Base-by-base conservation (phyloP, 1,140 invertebrate species). In the Bombus waltoni region DNA sequence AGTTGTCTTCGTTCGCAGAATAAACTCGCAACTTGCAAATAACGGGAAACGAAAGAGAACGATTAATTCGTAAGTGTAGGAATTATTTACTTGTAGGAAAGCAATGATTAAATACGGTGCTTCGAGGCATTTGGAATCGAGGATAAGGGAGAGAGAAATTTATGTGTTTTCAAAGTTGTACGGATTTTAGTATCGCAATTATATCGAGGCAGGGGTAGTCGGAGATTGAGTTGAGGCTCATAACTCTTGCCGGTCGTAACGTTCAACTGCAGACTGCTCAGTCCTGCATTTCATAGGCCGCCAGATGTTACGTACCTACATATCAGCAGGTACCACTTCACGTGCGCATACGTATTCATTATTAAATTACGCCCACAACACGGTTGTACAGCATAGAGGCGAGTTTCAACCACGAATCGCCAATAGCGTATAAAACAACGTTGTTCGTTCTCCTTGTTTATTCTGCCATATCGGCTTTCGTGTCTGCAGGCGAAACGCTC, bases 241-340 rank as follows among this genome's bases (percentile, higher is more conserved):
- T 93, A 93, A 93, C 89, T 93, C 92, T 91, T 90, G 87, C 44
- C 74, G 89, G 89, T 93, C 92, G 92, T 93, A 93, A 93, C 91
- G 88, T 89, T 93, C 92, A 93, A 83, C 92, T 92, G 91, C 92
- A 93, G 89, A 89, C 91, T 89, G 88, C 87, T 89, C 86, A 87
- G 81, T 83, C 88, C 92, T 93, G 92, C 92, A 90, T 93, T 93
- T 93, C 92, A 93, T 93, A 92, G 92, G 92, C 92, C 91, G 91
- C 92, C 92, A 93, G 92, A 93, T 93, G 92, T 92, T 93, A 91
- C 89, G 91, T 89, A 91, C 84, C 90, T 89, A 92, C 92, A 92
- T 92, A 92, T 92, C 91, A 92, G 90, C 89, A 85, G 66, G 78
- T 89, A 90, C 91, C 88, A 88, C 91, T 92, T 92, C 91, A 90